Evolutionary conservation across 2,797 vertebrate genomes (phyloP).

Genomic region (Pipistrellus nathusii): DNA sequence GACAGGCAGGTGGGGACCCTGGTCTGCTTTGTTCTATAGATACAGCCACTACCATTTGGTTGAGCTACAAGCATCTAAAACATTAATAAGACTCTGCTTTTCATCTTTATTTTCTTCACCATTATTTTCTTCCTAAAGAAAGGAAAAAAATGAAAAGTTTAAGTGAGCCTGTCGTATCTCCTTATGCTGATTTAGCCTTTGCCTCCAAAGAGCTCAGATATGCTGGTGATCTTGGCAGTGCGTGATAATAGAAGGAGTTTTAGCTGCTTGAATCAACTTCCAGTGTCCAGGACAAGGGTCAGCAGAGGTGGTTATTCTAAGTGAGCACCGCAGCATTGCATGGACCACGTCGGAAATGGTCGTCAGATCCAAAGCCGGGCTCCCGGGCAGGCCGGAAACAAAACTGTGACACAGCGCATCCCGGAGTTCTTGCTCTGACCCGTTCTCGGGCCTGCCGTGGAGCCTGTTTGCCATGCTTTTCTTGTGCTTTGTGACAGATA

Average conservation of each 20-base stretch:
- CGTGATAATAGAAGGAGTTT: not conserved
- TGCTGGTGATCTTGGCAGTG: not conserved
- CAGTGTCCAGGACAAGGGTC: not conserved
- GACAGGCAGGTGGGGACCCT: not conserved
- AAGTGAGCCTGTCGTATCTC: not conserved
- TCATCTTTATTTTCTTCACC: not conserved
- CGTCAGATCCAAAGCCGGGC: not conserved
- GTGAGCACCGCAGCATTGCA: not conserved
- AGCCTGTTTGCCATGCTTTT: slow-evolving; percentile 67
- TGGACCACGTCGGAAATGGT: not conserved
- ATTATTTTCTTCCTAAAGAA: slow-evolving; percentile 37
- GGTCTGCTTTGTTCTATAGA: not conserved
- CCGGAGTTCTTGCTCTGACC: not conserved
- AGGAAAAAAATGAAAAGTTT: slow-evolving; percentile 21
- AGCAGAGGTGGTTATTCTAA: not conserved
- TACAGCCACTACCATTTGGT: not conserved
- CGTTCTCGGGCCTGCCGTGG: slow-evolving; percentile 11
- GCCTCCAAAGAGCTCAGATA: not conserved
- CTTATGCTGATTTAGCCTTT: slow-evolving; percentile 23
- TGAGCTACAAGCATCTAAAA: not conserved
- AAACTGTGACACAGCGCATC: not conserved
- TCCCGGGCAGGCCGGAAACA: not conserved
- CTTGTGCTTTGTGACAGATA: slow-evolving; percentile 89
- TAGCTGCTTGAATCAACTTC: not conserved
- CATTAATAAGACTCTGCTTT: not conserved